Conservation (phyloP, 2,113 vertebrate species). For the Oxygymnocypris stewartii region DNA sequence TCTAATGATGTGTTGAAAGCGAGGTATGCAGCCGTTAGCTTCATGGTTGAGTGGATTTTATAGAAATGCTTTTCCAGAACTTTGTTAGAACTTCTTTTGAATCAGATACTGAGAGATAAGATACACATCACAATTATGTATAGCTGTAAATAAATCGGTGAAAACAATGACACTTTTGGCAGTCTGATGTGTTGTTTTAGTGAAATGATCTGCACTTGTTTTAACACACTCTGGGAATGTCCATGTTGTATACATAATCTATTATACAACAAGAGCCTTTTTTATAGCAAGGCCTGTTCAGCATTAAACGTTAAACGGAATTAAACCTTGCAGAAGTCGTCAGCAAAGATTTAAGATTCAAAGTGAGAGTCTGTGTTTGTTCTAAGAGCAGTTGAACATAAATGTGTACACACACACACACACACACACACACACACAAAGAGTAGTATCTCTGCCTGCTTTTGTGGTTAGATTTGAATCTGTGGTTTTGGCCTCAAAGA, state of each 20-base stretch:
- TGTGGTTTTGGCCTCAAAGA: slow-evolving; percentile 52
- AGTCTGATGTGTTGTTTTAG: slow-evolving; percentile 12
- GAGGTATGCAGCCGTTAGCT: background rate
- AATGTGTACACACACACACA: background rate
- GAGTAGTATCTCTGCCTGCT: slow-evolving; percentile 46
- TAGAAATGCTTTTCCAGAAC: background rate
- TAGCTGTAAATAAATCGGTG: background rate
- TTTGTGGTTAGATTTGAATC: slow-evolving; percentile 75
- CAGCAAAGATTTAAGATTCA: slow-evolving; percentile 49
- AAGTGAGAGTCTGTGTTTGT: slow-evolving; percentile 66
- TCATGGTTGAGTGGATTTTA: background rate
- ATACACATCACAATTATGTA: background rate
- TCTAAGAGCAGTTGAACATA: slow-evolving; percentile 67
- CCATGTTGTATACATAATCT: slow-evolving; percentile 5
- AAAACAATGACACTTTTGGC: slow-evolving; percentile 2
- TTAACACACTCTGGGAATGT: slow-evolving; percentile 21
- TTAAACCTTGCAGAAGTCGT: background rate
- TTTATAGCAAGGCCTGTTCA: slow-evolving; percentile 25
- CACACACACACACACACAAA: background rate
- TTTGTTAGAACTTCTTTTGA: background rate
- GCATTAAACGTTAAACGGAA: slow-evolving; percentile 14
- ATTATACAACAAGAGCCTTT: slow-evolving; percentile 5
- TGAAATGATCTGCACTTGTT: slow-evolving; percentile 16
- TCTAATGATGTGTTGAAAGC: background rate
- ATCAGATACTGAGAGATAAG: slow-evolving; percentile 14